These are phyloP conservation scores for Polyommatus iphigenia DNA, from an alignment of 2,888 invertebrate species.

Conservation along the genomic window DNA sequence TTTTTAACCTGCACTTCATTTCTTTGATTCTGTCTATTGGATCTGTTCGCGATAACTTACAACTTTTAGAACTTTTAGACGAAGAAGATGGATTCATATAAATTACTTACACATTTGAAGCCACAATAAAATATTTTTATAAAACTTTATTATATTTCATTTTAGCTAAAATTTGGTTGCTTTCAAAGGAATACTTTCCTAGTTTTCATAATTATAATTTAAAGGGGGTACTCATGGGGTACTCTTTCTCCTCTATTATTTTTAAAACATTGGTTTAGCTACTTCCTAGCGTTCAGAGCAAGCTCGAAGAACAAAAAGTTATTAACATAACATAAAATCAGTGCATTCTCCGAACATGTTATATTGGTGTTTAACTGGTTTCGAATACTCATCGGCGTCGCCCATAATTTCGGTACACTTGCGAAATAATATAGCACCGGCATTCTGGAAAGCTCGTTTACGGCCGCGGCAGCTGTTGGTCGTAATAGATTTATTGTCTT, in stretches of 20 bases:
- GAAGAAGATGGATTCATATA: constrained; percentile 56
- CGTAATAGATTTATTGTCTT: constrained; percentile 50
- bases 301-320: constrained; percentile 8
- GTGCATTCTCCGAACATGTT: constrained; percentile 28
- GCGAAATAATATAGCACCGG: constrained; percentile 67
- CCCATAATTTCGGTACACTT: constrained; percentile 59
- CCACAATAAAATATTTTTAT: neutral
- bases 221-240: too few relatives aligned
- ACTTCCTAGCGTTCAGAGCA: neutral
- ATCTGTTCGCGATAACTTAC: constrained; percentile 58
- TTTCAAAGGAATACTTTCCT: neutral
- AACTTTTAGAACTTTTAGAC: constrained; percentile 64
- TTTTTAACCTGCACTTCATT: constrained; percentile 63
- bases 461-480: constrained; percentile 59
- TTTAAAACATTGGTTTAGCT: too few relatives aligned
- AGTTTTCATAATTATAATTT: too few relatives aligned
- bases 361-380: constrained; percentile 39
- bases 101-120: constrained; percentile 34
- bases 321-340: constrained; percentile 20
- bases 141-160: neutral
- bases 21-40: constrained; percentile 68
- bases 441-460: constrained; percentile 63
- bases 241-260: too few relatives aligned
- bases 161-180: neutral
- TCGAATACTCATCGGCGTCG: constrained; percentile 50